Base-by-base conservation (phyloP, 2,797 vertebrate genomes). In the Cuniculus paca region DNA sequence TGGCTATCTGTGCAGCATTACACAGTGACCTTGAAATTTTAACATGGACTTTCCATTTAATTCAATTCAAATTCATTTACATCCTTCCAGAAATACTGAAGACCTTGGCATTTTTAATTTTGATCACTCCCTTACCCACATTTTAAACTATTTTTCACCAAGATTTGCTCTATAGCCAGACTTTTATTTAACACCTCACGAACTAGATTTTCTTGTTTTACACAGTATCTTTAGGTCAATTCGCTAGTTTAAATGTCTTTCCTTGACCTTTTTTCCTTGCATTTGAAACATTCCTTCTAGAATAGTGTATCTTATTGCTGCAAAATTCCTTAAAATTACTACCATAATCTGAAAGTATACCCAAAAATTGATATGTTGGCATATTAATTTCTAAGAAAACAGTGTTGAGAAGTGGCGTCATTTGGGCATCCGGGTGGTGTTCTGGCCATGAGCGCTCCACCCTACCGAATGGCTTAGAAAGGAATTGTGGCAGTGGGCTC, bases 141-240 rank as follows among this genome's bases (percentile, higher is more conserved):
- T 92, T 82, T 63, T 39, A 68, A 52, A 48, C 4, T 45, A n/a
- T 42, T 91, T 96, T 93, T 88, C 42, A 78, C 36, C 39, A 95
- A 58, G 7, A 88, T 90, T 65, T 94, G 58, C 31, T 90, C 31
- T 87, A 5, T 80, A 45, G 22, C 4, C 81, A 91, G 78, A 70
- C 4, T n/a, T 85, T 45, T 65, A 58, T 79, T 89, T 88, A 94
- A 75, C 8, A 61, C 7, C 4, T 8, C 2, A 58, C 26, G 92
- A 60, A 65, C 1, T 13, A 54, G 42, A 72, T 19, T 50, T 84
- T 65, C 36, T 88, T 54, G 56, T 45, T 95, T 88, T 85, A 36
- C 13, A 39, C 14, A 61, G 39, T 88, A 72, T 93, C 34, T 87
- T 82, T 68, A 34, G 34, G 68, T 84, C 91, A 75, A 65, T 20